Percentiles rank a stretch among this genome's conserved stretches.
phyloP scores from a whole-genome alignment of 2,113 vertebrate genomes.

The Asarcornis scutulata region DNA sequence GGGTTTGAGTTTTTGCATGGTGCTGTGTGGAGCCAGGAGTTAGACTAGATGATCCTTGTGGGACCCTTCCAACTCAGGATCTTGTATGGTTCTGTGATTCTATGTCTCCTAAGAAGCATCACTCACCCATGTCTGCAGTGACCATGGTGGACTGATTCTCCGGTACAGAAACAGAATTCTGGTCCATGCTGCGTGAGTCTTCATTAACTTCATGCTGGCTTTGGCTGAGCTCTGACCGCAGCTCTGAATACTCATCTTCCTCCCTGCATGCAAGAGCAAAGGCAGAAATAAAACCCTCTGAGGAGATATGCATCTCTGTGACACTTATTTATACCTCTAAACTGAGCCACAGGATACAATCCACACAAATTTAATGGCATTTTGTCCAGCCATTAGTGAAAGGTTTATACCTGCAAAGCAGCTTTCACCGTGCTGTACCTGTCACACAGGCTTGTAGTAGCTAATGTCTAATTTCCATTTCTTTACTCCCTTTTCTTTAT shows the following conservation, averaged over 20 bases:
- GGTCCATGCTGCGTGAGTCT: slow-evolving; percentile 83
- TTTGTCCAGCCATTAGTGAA: background rate
- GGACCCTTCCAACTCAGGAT: background rate
- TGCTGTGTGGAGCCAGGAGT: too few species aligned
- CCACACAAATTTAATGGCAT: background rate
- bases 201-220: slow-evolving; percentile 87
- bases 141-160: slow-evolving; percentile 89
- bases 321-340: background rate
- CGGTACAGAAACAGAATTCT: slow-evolving; percentile 84
- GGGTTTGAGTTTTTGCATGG: too few species aligned
- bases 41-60: too few species aligned
- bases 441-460: background rate
- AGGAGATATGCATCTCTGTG: accelerated
- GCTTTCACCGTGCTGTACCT: background rate
- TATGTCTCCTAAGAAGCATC: background rate
- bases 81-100: background rate
- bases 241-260: slow-evolving; percentile 88
- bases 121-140: slow-evolving; percentile 87
- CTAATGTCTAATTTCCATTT: background rate
- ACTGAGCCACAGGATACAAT: background rate
- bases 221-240: slow-evolving; percentile 86
- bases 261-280: slow-evolving; percentile 75
- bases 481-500: background rate
- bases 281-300: background rate
- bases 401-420: background rate